A percentile compares a stretch with the other conserved stretches of the same genome.
Conservation (phyloP, 2,797 vertebrate genomes). For the Hippopotamyrus pictus region DNA sequence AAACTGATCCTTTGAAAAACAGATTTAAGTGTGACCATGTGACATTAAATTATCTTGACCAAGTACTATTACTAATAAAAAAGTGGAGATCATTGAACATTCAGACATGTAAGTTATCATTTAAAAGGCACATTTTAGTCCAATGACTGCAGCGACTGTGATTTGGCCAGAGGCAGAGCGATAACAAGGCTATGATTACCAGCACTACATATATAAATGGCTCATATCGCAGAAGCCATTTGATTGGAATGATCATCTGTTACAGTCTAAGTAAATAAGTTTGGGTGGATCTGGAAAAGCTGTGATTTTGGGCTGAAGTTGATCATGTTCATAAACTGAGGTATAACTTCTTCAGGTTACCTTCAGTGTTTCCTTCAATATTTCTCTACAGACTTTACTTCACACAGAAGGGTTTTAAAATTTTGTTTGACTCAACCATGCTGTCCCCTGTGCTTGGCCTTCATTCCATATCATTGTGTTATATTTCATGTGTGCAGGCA, state of each 20-base stretch:
- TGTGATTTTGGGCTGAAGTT: background rate
- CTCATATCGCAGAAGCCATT: background rate
- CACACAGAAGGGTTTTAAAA: background rate
- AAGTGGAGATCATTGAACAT: background rate
- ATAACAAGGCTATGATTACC: background rate
- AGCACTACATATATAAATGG: background rate
- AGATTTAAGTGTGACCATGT: background rate
- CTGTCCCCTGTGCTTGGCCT: background rate
- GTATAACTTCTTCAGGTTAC: conserved; percentile 7
- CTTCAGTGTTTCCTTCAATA: background rate
- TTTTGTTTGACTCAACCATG: background rate
- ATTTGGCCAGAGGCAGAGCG: background rate
- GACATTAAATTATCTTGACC: background rate
- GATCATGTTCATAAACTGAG: background rate
- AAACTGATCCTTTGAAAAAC: background rate
- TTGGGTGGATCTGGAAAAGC: background rate
- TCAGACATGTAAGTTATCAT: background rate
- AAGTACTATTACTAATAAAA: background rate
- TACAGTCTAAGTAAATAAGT: background rate
- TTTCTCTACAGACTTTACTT: background rate
- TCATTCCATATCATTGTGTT: background rate
- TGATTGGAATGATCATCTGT: background rate
- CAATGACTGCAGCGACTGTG: background rate
- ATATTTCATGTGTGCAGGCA: background rate
- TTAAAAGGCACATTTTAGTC: background rate